These are phyloP conservation scores for Calameuta pallipes DNA, from an alignment of 2,888 invertebrate species.

Conservation along the genomic window DNA sequence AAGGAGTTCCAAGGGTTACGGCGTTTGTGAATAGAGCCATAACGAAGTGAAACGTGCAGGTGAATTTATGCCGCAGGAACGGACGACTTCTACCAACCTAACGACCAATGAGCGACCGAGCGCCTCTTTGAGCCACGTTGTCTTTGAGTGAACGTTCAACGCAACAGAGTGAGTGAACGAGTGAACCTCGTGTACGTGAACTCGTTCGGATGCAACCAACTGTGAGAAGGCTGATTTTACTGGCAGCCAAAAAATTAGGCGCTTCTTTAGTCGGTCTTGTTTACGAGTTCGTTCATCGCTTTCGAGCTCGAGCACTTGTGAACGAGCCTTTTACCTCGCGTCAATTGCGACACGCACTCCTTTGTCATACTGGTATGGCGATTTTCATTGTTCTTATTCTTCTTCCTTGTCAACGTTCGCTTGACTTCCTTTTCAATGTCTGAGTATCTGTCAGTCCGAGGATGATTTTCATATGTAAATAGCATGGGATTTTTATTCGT, in stretches of 20 bases:
- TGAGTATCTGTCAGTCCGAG: background rate
- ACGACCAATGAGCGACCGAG: background rate
- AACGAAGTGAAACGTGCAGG: slow-evolving; percentile 57
- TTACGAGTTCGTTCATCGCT: slow-evolving; percentile 26
- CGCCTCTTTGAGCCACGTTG: background rate
- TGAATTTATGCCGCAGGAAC: slow-evolving; percentile 56
- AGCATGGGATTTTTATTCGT: background rate
- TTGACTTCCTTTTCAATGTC: background rate
- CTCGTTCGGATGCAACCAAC: background rate
- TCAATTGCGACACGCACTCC: background rate
- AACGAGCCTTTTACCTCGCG: slow-evolving; percentile 19
- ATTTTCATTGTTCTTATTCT: background rate
- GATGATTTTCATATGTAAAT: background rate
- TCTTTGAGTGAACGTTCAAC: background rate
- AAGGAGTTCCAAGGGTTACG: slow-evolving; percentile 10
- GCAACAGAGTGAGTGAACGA: background rate
- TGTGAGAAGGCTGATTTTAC: slow-evolving; percentile 12
- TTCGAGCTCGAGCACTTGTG: slow-evolving; percentile 16
- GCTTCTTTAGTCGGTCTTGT: slow-evolving; percentile 28
- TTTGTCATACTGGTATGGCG: background rate
- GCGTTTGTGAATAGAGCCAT: slow-evolving; percentile 55
- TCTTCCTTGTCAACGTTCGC: background rate
- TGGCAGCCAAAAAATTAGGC: slow-evolving; percentile 24
- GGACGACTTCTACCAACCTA: slow-evolving; percentile 25
- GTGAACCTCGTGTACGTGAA: background rate